Conservation (phyloP, 2,113 vertebrate species). For the Tiliqua scincoides region DNA sequence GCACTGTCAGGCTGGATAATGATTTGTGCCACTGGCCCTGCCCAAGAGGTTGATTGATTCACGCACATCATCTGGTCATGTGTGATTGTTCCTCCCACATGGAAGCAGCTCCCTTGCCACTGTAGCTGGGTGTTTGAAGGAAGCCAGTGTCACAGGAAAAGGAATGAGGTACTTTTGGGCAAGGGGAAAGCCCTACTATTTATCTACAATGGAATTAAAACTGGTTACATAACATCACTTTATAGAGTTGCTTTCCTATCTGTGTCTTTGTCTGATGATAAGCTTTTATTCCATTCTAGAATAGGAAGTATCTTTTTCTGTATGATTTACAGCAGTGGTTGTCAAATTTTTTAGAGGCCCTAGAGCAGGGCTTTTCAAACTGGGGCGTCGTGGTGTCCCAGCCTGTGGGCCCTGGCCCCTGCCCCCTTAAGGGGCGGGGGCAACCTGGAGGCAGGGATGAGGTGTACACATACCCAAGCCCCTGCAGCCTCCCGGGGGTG, state of each 20-base stretch:
- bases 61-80: neutral
- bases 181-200: neutral
- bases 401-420: too few relatives aligned
- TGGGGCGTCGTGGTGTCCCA: too few relatives aligned
- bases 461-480: too few relatives aligned
- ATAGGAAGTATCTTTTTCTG: neutral
- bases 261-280: neutral
- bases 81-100: neutral
- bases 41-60: neutral
- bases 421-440: too few relatives aligned
- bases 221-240: neutral
- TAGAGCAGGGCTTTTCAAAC: too few relatives aligned
- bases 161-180: neutral
- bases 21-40: neutral
- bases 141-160: neutral
- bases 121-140: neutral
- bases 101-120: too few relatives aligned
- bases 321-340: too few relatives aligned
- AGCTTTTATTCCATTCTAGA: neutral
- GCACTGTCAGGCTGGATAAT: neutral
- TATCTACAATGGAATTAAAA: neutral
- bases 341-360: too few relatives aligned
- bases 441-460: too few relatives aligned
- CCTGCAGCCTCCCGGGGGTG: too few relatives aligned
- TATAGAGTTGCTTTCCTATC: neutral